A percentile compares a stretch with the other conserved stretches of the same genome.
Evolutionary conservation across 1,140 invertebrate species (phyloP).

Genomic region (Holcopasites calliopsidis): DNA sequence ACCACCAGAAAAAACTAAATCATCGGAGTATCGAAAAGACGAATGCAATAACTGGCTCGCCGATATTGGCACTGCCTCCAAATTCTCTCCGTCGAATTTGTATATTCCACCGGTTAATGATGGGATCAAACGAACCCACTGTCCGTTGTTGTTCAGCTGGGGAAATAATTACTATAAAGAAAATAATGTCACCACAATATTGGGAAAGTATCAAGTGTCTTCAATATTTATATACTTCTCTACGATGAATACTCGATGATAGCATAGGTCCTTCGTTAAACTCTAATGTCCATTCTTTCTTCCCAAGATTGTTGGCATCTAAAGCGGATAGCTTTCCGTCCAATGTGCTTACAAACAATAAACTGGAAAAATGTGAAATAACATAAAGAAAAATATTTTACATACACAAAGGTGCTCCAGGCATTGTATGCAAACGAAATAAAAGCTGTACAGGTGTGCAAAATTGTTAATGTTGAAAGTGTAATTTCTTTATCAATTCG

Average conservation of each 20-base stretch:
- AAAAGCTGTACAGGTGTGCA: no score
- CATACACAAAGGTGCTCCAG: neutral
- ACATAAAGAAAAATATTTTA: neutral
- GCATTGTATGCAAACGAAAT: no score
- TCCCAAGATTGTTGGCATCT: slow-evolving; percentile 84
- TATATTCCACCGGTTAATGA: slow-evolving; percentile 94
- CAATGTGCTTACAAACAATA: slow-evolving; percentile 91
- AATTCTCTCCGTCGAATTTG: slow-evolving; percentile 92
- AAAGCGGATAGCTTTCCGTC: slow-evolving; percentile 92
- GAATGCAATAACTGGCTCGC: slow-evolving; percentile 91
- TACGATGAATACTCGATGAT: slow-evolving; percentile 90
- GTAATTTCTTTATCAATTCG: no score
- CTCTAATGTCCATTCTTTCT: slow-evolving; percentile 86
- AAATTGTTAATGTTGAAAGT: no score
- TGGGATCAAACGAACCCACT: slow-evolving; percentile 93
- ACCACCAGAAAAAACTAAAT: slow-evolving; percentile 91
- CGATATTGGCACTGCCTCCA: slow-evolving; percentile 92
- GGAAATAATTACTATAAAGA: neutral
- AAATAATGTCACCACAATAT: neutral
- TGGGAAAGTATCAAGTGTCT: neutral
- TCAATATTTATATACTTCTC: slow-evolving; percentile 83
- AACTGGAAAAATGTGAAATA: slow-evolving; percentile 78
- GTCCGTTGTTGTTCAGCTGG: slow-evolving; percentile 91
- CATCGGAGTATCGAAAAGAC: slow-evolving; percentile 91
- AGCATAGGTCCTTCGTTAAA: slow-evolving; percentile 87